Evolutionary conservation across 2,113 vertebrate genomes (phyloP), one percentile per base, ranked within the genome.

Genomic region (Rhinogobius similis): DNA sequence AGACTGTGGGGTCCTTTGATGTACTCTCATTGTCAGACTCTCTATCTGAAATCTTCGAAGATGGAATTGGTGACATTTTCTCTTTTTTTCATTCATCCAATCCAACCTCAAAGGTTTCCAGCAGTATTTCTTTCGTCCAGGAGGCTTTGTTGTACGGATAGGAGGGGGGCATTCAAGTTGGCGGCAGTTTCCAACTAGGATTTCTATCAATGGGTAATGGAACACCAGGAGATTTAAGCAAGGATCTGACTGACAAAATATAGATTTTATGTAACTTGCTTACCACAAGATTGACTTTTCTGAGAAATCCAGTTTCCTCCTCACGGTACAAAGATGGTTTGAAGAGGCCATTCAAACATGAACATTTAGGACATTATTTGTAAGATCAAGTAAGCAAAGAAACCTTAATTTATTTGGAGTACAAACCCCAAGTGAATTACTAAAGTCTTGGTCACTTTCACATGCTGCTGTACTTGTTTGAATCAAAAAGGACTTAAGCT

Each of bases 1-100:
- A 91, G 89, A 89, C 86, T 78, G 80, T 87, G 86, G 83, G 88
- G 89, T 90, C 84, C 89, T 92, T 92, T 92, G 90, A 91, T 92
- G 88, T 92, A 73, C 80, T 79, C 82, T 88, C 89, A 91, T 91
- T 91, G 89, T 92, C 85, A 89, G 86, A 87, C 80, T 85, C 81
- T 86, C 85, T 85, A 91, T 92, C 88, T 83, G 81, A 87, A 89
- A 91, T 88, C 87, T 89, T 86, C 82, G 62, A 73, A 84, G 83
- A 90, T 87, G 82, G 78, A 91, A 88, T 89, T 90, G 86, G 86
- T 91, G 90, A 92, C 87, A 91, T 90, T 91, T 92, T 86, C 80
- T 80, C 70, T 84, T 89, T 90, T 58, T 89, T 92, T 88, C 84
- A 87, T 92, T 88, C 86, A 88, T 90, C 85, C 87, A 87, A 87